These are phyloP conservation scores for Podarcis siculus DNA, from an alignment of 2,797 vertebrate genomes.

Conservation along the genomic window DNA sequence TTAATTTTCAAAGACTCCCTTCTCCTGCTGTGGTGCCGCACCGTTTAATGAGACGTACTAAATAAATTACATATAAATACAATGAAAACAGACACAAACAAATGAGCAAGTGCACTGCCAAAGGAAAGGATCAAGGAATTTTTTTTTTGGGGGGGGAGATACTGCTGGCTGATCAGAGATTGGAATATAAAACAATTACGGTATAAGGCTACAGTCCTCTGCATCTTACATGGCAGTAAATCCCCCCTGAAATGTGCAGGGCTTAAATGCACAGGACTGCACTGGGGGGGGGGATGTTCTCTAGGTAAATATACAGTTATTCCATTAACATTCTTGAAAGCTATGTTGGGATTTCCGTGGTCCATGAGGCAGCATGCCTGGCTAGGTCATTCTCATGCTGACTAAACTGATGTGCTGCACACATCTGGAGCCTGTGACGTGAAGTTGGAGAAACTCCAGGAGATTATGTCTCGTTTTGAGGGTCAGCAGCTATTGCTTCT, in stretches of 20 bases:
- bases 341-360: background rate
- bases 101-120: background rate
- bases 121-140: background rate
- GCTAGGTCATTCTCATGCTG: background rate
- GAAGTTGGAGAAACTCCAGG: background rate
- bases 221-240: background rate
- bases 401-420: background rate
- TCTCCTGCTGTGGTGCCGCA: background rate
- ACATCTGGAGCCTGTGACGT: background rate
- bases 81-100: conserved; percentile 15
- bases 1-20: background rate
- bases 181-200: background rate
- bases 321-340: background rate
- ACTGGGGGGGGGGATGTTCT: too few relatives aligned
- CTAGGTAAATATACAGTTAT: too few relatives aligned
- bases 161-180: background rate
- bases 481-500: background rate
- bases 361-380: background rate
- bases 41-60: background rate
- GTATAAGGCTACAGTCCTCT: background rate
- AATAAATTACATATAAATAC: background rate
- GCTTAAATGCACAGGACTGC: background rate
- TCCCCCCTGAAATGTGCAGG: background rate
- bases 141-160: too few relatives aligned
- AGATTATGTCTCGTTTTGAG: background rate